Evolutionary conservation across 2,113 vertebrate genomes (phyloP).

Genomic region (Muscicapa adusta): DNA sequence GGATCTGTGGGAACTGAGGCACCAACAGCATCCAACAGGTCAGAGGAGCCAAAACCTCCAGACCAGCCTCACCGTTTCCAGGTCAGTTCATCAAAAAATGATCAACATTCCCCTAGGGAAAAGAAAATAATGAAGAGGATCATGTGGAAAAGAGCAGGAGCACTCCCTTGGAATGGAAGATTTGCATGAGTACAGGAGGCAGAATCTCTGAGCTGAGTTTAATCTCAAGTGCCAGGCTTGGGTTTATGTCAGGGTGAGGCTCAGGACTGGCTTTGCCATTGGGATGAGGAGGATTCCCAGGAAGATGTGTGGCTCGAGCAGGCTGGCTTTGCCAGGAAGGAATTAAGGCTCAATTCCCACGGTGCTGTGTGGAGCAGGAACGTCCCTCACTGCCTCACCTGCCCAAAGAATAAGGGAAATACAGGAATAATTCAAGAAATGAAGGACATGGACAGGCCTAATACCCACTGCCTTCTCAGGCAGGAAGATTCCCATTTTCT

Average conservation of each 20-base stretch:
- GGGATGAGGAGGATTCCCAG: neutral
- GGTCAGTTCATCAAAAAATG: neutral
- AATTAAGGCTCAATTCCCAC: neutral
- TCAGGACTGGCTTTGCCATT: neutral
- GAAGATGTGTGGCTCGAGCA: neutral
- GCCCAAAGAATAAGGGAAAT: neutral
- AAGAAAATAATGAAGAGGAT: neutral
- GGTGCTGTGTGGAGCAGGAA: neutral
- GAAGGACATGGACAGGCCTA: neutral
- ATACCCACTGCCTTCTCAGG: neutral
- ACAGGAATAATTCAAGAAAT: neutral
- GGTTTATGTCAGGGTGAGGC: neutral
- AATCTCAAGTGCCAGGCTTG: neutral
- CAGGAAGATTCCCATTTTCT: neutral
- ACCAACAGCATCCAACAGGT: neutral
- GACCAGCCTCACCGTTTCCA: neutral
- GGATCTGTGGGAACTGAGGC: neutral
- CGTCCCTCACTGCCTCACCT: neutral
- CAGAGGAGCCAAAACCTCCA: neutral
- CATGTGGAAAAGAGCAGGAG: neutral
- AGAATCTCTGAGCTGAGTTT: neutral
- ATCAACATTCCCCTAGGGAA: neutral
- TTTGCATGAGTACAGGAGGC: fast-evolving
- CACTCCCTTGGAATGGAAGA: neutral
- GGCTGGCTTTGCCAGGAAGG: neutral